Conservation (phyloP, 1,140 invertebrate species). For the Drosophila teissieri region DNA sequence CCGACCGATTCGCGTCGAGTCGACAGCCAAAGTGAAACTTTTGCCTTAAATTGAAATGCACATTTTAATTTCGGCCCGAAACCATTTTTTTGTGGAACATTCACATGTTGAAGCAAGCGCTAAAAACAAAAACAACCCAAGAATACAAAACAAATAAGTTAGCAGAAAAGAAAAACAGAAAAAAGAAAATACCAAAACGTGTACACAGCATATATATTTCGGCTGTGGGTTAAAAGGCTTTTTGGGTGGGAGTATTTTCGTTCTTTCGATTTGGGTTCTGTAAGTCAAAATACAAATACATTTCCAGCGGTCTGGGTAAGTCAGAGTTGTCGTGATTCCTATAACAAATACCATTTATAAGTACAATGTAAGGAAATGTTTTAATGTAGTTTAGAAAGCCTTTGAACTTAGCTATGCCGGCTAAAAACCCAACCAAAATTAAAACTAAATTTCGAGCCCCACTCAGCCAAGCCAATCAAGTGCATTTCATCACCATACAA, state of each 20-base stretch:
- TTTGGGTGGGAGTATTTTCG: slow-evolving; percentile 46
- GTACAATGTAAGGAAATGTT: slow-evolving; percentile 63
- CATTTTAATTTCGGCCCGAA: slow-evolving; percentile 71
- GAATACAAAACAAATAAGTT: slow-evolving; percentile 36
- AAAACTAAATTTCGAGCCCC: slow-evolving; percentile 30
- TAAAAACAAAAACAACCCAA: slow-evolving; percentile 58
- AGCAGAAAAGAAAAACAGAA: slow-evolving; percentile 35
- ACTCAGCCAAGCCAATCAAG: slow-evolving; percentile 31
- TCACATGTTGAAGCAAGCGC: slow-evolving; percentile 84
- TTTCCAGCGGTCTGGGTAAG: slow-evolving; percentile 77
- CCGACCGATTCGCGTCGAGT: slow-evolving; percentile 16
- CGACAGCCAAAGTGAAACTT: slow-evolving; percentile 66
- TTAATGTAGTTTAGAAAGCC: slow-evolving; percentile 76
- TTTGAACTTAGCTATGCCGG: slow-evolving; percentile 74
- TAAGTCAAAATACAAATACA: slow-evolving; percentile 57
- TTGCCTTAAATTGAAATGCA: slow-evolving; percentile 71
- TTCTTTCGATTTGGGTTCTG: slow-evolving; percentile 43
- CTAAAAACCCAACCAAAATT: slow-evolving; percentile 45
- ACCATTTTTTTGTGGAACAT: slow-evolving; percentile 82
- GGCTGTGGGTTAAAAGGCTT: slow-evolving; percentile 49
- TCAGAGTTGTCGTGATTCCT: slow-evolving; percentile 66
- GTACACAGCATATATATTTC: slow-evolving; percentile 40
- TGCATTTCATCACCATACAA: slow-evolving; percentile 30
- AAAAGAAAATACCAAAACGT: slow-evolving; percentile 48
- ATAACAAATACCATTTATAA: slow-evolving; percentile 57